A percentile compares a stretch with the other conserved stretches of the same genome.
These are phyloP conservation scores for Drosophila fungiperda DNA, from an alignment of 2,888 invertebrate species.

Conservation along the genomic window DNA sequence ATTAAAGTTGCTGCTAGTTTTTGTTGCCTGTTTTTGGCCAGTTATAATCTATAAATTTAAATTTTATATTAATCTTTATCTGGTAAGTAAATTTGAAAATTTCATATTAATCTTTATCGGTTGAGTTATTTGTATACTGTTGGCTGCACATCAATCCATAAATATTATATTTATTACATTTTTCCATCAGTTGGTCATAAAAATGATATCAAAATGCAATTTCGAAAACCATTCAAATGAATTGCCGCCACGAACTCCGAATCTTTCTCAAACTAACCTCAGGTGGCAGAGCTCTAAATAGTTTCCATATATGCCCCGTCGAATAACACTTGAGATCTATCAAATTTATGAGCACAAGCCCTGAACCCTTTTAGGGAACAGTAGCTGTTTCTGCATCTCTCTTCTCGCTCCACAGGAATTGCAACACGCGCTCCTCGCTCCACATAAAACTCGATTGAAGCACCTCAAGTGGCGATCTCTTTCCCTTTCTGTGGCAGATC, in stretches of 20 bases:
- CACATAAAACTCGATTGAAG: slow-evolving; percentile 39
- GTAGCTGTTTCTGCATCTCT: slow-evolving; percentile 8
- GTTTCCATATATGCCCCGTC: slow-evolving; percentile 17
- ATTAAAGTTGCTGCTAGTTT: slow-evolving; percentile 25
- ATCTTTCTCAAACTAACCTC: slow-evolving; percentile 43
- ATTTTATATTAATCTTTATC: not conserved
- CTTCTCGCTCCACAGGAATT: slow-evolving; percentile 37
- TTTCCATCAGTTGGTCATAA: slow-evolving; percentile 70
- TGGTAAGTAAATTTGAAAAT: not conserved
- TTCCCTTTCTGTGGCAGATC: slow-evolving; percentile 13
- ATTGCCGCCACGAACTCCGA: slow-evolving; percentile 46
- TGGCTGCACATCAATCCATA: slow-evolving; percentile 20
- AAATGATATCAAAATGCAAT: slow-evolving; percentile 68
- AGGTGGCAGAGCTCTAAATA: slow-evolving; percentile 35
- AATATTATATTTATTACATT: slow-evolving; percentile 59
- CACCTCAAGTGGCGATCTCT: slow-evolving; percentile 61
- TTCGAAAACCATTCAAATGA: slow-evolving; percentile 60
- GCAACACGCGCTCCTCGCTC: slow-evolving; percentile 43
- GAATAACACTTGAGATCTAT: slow-evolving; percentile 69
- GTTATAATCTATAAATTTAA: not conserved
- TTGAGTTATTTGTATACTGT: not conserved
- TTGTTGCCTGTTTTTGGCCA: slow-evolving; percentile 1
- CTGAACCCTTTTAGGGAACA: slow-evolving; percentile 68
- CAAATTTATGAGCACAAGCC: slow-evolving; percentile 68
- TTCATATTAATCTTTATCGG: not conserved